Conservation (phyloP, 2,113 vertebrate species). For the Neopipo cinnamomea region DNA sequence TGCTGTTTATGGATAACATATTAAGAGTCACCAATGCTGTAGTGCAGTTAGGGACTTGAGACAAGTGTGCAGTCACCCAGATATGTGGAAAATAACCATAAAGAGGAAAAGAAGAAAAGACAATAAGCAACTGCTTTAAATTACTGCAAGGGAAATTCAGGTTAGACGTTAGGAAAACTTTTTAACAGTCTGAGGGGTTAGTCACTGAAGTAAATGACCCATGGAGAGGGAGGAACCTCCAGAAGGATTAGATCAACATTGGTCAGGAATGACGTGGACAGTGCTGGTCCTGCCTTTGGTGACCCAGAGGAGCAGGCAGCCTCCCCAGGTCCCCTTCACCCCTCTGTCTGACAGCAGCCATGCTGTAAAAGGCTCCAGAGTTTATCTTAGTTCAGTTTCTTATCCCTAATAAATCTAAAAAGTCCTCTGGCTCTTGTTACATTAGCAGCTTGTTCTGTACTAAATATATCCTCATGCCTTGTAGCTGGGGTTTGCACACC, state of each 20-base stretch:
- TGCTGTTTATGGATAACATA: conserved; percentile 17
- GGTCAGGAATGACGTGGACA: not conserved
- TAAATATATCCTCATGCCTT: not conserved
- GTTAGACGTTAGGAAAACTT: not conserved
- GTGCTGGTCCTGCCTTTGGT: not conserved
- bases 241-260: not conserved
- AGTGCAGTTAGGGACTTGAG: not conserved
- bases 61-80: not conserved
- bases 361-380: not conserved
- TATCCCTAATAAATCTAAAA: not conserved
- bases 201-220: not conserved
- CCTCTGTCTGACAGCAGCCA: not conserved
- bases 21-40: not conserved
- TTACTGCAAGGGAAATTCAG: not conserved
- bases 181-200: not conserved
- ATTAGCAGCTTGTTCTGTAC: not conserved
- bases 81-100: not conserved
- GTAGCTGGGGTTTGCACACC: not conserved
- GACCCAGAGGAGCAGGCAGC: not conserved
- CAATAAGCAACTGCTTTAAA: not conserved
- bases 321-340: not conserved
- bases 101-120: not conserved
- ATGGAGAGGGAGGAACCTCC: not conserved
- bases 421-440: not conserved
- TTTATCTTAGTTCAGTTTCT: not conserved